Evolutionary conservation across 2,888 invertebrate species (phyloP), one percentile per base, ranked within the genome.

Genomic region (Kuschelorhynchus macadamiae): DNA sequence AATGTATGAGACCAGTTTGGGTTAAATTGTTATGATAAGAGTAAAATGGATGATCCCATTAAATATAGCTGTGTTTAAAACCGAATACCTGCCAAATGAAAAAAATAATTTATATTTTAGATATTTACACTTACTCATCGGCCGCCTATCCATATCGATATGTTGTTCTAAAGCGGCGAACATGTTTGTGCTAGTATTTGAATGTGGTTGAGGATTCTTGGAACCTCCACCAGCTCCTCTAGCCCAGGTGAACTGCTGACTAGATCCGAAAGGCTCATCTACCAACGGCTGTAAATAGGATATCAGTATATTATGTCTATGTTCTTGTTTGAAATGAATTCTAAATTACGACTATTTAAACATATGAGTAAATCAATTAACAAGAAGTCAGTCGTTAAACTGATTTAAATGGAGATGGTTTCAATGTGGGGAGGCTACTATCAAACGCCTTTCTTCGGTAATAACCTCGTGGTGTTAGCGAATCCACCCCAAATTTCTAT

Each of bases 191-290:
- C 80, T 80, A 11, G 53, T 50, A 30, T 30, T 36, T 1, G 55
- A 25, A 16, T 47, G 14, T 14, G 14, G 39, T 16, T 64, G 61
- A 25, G 71, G 59, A 21, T 78, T 75, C 60, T 80, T 81, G 3
- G 83, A 80, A 30, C 83, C 84, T 46, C 78, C 79, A 1, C 84
- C 81, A 33, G 84, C 84, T 53, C 79, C 78, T 55, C 77, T 74
- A 85, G 85, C 85, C 16, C 67, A 76, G 2, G 75, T 77, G 68
- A 81, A 87, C 72, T 78, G 74, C 11, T 75, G 76, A 63, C 83
- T 81, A 32, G 81, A 81, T 14, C 87, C 87, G 20, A 87, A 74
- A 59, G 82, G 80, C 70, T 85, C 85, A 39, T 85, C 84, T 68
- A 81, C 80, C 12, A 80, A 75, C 11, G 36, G 36, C 55, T 55